A percentile compares a stretch with the other conserved stretches of the same genome.
Evolutionary conservation across 2,113 vertebrate genomes (phyloP).

Genomic region (Varanus salvator): DNA sequence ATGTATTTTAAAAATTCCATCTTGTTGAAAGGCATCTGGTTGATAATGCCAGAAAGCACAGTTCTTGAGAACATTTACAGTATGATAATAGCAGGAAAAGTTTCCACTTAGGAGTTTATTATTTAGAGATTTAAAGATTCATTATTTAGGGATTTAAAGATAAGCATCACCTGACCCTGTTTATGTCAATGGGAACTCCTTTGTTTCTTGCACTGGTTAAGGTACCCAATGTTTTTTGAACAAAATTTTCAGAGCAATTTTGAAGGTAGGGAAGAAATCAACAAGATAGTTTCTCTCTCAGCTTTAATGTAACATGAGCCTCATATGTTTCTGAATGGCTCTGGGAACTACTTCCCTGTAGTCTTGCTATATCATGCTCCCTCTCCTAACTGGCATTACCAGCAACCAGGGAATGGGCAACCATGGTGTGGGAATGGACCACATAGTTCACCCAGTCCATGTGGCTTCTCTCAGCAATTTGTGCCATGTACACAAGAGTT

Average conservation of each 20-base stretch:
- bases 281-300: neutral
- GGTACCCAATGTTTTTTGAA: neutral
- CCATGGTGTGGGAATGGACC: neutral
- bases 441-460: too few species aligned
- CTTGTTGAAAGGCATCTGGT: neutral
- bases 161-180: neutral
- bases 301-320: neutral
- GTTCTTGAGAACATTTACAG: neutral
- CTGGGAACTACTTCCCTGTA: neutral
- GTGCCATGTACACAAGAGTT: neutral
- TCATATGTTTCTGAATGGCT: neutral
- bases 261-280: neutral
- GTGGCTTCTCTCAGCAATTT: neutral
- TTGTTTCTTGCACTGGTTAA: neutral
- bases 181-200: neutral
- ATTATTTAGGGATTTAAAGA: neutral
- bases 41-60: neutral
- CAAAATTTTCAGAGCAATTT: neutral
- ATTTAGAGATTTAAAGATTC: neutral
- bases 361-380: neutral
- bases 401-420: neutral
- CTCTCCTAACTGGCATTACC: neutral
- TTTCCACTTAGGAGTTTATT: neutral
- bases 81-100: neutral
- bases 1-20: neutral